phyloP scores from a whole-genome alignment of 2,888 invertebrate species.

The Drosophila kambysellisi region DNA sequence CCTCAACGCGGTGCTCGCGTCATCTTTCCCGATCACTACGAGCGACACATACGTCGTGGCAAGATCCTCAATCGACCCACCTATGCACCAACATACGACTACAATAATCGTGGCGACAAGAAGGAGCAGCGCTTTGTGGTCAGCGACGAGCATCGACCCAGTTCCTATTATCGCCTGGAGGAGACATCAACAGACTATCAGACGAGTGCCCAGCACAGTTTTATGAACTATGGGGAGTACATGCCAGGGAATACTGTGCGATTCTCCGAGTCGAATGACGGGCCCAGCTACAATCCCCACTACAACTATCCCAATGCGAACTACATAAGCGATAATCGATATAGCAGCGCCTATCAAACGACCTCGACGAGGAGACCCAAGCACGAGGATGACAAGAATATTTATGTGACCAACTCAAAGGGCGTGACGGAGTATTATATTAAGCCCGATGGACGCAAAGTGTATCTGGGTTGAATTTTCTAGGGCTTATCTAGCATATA shows the following conservation, averaged over 20 bases:
- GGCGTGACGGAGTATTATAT: slow-evolving; percentile 83
- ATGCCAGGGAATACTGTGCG: slow-evolving; percentile 48
- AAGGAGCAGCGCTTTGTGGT: slow-evolving; percentile 68
- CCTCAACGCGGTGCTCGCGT: slow-evolving; percentile 79
- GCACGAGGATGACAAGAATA: slow-evolving; percentile 78
- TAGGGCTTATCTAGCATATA: background rate
- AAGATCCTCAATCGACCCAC: slow-evolving; percentile 82
- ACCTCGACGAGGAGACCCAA: slow-evolving; percentile 45
- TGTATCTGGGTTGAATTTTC: slow-evolving; percentile 67
- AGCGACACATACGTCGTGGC: slow-evolving; percentile 75
- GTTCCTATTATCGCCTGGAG: slow-evolving; percentile 59
- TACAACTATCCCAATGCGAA: slow-evolving; percentile 74
- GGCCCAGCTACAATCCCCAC: slow-evolving; percentile 24
- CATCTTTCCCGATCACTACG: slow-evolving; percentile 86
- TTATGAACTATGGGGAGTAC: slow-evolving; percentile 65
- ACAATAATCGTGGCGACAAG: slow-evolving; percentile 40
- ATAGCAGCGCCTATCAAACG: slow-evolving; percentile 58
- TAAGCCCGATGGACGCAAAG: slow-evolving; percentile 80
- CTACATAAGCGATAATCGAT: slow-evolving; percentile 70
- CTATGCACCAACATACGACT: slow-evolving; percentile 67
- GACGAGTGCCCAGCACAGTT: slow-evolving; percentile 26
- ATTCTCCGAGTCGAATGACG: slow-evolving; percentile 30
- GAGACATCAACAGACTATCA: slow-evolving; percentile 38
- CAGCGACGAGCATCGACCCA: slow-evolving; percentile 64
- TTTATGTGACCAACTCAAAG: slow-evolving; percentile 83